A percentile compares a stretch with the other conserved stretches of the same genome.
Evolutionary conservation across 2,888 invertebrate genomes (phyloP).

Genomic region (Mimachlamys varia): DNA sequence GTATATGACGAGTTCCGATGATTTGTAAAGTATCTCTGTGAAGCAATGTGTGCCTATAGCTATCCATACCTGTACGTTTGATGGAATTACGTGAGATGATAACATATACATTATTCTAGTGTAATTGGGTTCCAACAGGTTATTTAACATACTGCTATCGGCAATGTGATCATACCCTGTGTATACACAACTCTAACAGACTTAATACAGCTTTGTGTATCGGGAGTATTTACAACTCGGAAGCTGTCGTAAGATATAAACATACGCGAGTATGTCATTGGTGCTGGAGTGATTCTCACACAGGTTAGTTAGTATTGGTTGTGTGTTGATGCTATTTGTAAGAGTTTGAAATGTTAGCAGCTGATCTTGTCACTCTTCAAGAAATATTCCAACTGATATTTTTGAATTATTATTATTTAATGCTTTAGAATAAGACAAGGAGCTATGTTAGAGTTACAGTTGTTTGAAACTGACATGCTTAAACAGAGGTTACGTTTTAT

Average conservation of each 20-base stretch:
- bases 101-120: conserved; percentile 8
- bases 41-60: neutral
- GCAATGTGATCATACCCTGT: neutral
- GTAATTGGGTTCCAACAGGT: neutral
- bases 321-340: neutral
- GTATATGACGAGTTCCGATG: neutral
- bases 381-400: too few species aligned
- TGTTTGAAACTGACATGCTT: too few species aligned
- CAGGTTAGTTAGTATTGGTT: neutral
- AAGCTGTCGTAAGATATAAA: neutral
- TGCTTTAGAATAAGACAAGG: too few species aligned
- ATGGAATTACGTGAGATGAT: conserved; percentile 3
- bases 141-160: conserved; percentile 2
- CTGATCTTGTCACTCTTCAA: too few species aligned
- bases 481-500: too few species aligned
- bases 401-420: too few species aligned
- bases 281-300: neutral
- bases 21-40: too few species aligned
- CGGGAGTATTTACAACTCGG: neutral
- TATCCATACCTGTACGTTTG: neutral
- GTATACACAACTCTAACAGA: neutral
- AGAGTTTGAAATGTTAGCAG: too few species aligned
- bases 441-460: too few species aligned
- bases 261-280: neutral
- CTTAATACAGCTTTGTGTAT: too few species aligned